A percentile compares a stretch with the other conserved stretches of the same genome.
Conservation (phyloP, 2,113 vertebrate species). For the Mus pahari region DNA sequence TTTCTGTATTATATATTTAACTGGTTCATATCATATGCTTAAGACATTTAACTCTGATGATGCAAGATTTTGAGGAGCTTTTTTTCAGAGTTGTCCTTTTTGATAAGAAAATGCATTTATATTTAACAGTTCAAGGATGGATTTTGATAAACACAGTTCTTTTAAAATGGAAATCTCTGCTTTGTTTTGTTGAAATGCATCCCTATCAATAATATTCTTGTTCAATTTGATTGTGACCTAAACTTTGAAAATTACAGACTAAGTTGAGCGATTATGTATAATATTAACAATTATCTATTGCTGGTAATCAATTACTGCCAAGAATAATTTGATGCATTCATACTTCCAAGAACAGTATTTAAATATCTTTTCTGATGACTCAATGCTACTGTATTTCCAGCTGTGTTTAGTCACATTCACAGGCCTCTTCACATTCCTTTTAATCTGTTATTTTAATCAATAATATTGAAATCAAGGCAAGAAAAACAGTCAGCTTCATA, state of each 20-base stretch:
- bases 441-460: slow-evolving; percentile 76
- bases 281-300: slow-evolving; percentile 62
- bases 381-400: slow-evolving; percentile 27
- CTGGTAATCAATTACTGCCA: slow-evolving; percentile 58
- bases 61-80: not conserved
- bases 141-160: not conserved
- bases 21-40: not conserved
- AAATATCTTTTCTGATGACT: slow-evolving; percentile 31
- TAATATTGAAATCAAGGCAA: slow-evolving; percentile 77
- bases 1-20: not conserved
- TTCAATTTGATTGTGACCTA: slow-evolving; percentile 1
- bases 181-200: slow-evolving; percentile 1
- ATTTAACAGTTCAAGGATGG: not conserved
- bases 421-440: slow-evolving; percentile 72
- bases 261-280: slow-evolving; percentile 9
- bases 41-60: not conserved
- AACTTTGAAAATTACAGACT: slow-evolving; percentile 41
- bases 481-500: slow-evolving; percentile 65
- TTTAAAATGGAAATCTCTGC: slow-evolving; percentile 31
- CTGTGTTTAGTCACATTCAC: slow-evolving; percentile 56
- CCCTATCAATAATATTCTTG: not conserved
- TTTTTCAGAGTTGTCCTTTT: not conserved
- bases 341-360: slow-evolving; percentile 66
- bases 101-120: not conserved
- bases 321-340: slow-evolving; percentile 66